Conservation (phyloP, 2,113 vertebrate genomes). For the Budorcas taxicolor region DNA sequence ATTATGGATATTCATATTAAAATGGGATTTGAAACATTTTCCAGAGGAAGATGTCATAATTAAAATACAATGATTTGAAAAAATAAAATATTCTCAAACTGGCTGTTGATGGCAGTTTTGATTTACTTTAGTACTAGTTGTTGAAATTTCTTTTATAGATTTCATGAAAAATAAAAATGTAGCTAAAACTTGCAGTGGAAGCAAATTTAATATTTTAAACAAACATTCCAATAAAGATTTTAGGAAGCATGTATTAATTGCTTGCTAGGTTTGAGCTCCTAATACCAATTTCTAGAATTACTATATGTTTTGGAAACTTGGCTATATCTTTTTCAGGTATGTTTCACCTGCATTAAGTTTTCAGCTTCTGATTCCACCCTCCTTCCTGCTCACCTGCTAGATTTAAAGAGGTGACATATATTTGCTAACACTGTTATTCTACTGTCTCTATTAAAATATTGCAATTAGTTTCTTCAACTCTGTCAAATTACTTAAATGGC, state of each 20-base stretch:
- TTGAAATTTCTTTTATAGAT: background rate
- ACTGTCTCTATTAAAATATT: background rate
- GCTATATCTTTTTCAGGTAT: background rate
- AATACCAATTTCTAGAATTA: background rate
- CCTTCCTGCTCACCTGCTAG: background rate
- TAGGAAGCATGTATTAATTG: background rate
- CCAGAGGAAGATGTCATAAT: background rate
- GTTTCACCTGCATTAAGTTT: constrained; percentile 11
- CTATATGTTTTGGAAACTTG: background rate
- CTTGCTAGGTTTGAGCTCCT: background rate
- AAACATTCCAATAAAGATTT: background rate
- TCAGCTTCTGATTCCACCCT: background rate
- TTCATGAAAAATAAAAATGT: background rate
- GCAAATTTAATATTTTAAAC: constrained; percentile 16
- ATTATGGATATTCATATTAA: background rate
- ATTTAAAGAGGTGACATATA: background rate
- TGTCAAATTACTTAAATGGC: constrained; percentile 34
- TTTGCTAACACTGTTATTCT: background rate
- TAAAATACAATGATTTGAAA: background rate
- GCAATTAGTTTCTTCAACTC: background rate
- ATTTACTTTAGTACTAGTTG: background rate
- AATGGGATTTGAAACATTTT: background rate
- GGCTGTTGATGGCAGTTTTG: background rate
- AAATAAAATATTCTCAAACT: background rate
- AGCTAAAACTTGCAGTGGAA: background rate